Conservation (phyloP, 2,888 invertebrate genomes). For the Mechanitis mazaeus region DNA sequence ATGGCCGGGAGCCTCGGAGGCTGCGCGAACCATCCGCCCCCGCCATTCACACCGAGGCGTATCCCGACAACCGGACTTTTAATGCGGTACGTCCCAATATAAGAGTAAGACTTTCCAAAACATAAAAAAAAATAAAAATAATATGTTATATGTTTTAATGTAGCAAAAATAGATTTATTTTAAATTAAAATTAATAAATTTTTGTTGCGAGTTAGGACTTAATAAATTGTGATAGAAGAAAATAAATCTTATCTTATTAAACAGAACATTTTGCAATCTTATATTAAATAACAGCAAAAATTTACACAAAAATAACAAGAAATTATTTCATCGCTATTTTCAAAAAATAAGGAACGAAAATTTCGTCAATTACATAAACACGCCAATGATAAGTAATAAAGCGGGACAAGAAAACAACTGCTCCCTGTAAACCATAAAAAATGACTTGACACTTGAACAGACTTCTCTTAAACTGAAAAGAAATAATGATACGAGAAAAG, state of each 20-base stretch:
- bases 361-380: constrained; percentile 12
- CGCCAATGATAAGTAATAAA: constrained; percentile 17
- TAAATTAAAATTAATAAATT: too few species aligned
- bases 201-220: too few species aligned
- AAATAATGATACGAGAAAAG: constrained; percentile 22
- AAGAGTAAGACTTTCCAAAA: constrained; percentile 16
- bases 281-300: too few species aligned
- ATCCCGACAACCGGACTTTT: constrained; percentile 65
- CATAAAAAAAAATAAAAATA: too few species aligned
- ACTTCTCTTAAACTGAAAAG: constrained; percentile 19
- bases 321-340: constrained; percentile 11
- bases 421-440: constrained; percentile 25
- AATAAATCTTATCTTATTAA: too few species aligned
- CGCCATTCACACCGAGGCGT: constrained; percentile 69
- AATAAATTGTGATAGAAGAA: too few species aligned
- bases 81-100: constrained; percentile 63
- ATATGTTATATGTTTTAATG: too few species aligned
- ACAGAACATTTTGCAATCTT: too few species aligned
- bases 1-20: constrained; percentile 59
- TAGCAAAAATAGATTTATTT: too few species aligned
- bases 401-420: constrained; percentile 19
- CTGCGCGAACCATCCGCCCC: constrained; percentile 66
- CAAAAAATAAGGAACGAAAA: constrained; percentile 15
- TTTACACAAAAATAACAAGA: constrained; percentile 1
- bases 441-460: constrained; percentile 27